phyloP scores from a whole-genome alignment of 64 coral and sea anemone genomes.

The Catalaphyllia jardinei region DNA sequence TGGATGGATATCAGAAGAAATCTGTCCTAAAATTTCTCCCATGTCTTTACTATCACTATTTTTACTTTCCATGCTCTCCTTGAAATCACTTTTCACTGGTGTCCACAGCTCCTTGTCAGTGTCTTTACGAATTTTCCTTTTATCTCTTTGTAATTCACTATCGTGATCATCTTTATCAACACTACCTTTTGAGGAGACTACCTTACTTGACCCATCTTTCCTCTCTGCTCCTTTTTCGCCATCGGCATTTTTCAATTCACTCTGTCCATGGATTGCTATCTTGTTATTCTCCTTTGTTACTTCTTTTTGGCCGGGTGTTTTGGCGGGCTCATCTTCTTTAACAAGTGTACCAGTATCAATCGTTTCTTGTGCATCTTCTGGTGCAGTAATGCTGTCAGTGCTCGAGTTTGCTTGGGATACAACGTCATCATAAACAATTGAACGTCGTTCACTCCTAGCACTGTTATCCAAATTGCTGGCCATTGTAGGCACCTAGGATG shows the following conservation, averaged over 20 bases:
- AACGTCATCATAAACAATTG: constrained; percentile 21
- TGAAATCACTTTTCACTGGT: background rate
- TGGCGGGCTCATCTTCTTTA: background rate
- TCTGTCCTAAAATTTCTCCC: background rate
- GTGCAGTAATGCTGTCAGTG: background rate
- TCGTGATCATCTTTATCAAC: background rate
- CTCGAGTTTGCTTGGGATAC: background rate
- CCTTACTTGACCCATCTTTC: background rate
- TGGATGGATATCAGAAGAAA: background rate
- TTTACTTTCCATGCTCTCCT: background rate
- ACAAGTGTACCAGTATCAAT: background rate
- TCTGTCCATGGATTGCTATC: background rate
- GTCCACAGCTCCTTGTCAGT: constrained; percentile 64
- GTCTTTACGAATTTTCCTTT: background rate
- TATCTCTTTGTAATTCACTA: background rate
- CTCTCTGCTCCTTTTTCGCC: background rate
- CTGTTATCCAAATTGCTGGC: background rate
- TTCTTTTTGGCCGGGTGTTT: background rate
- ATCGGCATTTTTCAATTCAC: background rate
- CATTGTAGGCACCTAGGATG: background rate
- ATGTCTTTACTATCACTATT: background rate
- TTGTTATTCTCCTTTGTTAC: background rate
- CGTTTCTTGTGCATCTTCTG: background rate
- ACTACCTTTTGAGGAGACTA: background rate
- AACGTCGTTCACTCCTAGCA: background rate